A percentile compares a stretch with the other conserved stretches of the same genome.
These are phyloP conservation scores for Apis florea DNA, from an alignment of 1,140 invertebrate genomes.

Conservation along the genomic window DNA sequence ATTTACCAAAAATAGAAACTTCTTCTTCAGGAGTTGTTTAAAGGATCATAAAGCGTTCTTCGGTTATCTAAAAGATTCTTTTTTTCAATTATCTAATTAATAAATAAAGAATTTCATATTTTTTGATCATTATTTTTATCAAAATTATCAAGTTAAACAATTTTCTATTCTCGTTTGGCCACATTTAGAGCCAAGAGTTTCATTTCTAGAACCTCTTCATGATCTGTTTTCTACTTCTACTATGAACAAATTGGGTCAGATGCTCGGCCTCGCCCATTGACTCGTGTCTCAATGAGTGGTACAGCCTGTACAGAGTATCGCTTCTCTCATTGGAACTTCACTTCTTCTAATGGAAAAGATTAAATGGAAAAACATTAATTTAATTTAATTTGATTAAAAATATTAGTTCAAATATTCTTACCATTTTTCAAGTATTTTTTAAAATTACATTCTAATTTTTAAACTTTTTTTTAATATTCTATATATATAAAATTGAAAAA, in stretches of 20 bases:
- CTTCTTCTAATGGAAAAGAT: neutral
- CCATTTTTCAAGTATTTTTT: neutral
- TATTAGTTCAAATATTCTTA: too few species aligned
- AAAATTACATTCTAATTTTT: neutral
- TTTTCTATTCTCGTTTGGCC: constrained; percentile 5
- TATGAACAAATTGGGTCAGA: constrained; percentile 27
- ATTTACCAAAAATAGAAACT: neutral
- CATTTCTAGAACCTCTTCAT: constrained; percentile 20
- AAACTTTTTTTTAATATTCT: too few species aligned
- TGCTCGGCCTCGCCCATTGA: constrained; percentile 19
- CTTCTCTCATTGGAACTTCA: neutral
- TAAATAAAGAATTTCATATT: neutral
- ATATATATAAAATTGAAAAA: too few species aligned
- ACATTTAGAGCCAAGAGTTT: neutral
- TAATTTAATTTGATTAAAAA: too few species aligned
- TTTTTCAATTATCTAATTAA: too few species aligned
- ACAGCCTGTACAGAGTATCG: neutral
- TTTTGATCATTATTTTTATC: neutral
- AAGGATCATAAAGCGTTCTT: neutral
- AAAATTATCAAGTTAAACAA: neutral
- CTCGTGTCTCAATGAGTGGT: constrained; percentile 6
- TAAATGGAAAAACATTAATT: too few species aligned
- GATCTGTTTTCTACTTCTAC: constrained; percentile 23
- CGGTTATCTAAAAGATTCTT: neutral
- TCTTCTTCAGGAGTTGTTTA: neutral